A percentile compares a stretch with the other conserved stretches of the same genome.
These are phyloP conservation scores for Panthera uncia DNA, from an alignment of 2,113 vertebrate species.

Conservation along the genomic window DNA sequence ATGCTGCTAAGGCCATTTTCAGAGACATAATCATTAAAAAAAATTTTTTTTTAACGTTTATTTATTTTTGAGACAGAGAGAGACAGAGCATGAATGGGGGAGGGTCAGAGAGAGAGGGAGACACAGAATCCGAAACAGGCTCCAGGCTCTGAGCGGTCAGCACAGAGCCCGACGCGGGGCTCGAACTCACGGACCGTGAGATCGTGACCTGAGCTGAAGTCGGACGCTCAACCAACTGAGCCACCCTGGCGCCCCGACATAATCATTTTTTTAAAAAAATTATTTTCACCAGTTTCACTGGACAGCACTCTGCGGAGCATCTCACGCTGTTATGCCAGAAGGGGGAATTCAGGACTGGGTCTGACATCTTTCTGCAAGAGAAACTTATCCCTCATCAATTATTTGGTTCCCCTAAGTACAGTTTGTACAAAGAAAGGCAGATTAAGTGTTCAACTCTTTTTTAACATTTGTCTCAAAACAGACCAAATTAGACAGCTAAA, in stretches of 20 bases:
- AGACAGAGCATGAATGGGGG: no score
- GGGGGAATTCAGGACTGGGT: not conserved
- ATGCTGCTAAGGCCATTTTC: not conserved
- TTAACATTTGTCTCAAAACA: slow-evolving; percentile 19
- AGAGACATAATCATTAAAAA: not conserved
- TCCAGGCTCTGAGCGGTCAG: no score
- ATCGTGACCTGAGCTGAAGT: no score
- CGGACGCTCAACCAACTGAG: no score
- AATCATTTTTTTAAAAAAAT: not conserved
- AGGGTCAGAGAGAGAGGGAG: no score
- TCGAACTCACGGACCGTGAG: no score
- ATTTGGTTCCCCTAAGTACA: not conserved
- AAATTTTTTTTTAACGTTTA: not conserved
- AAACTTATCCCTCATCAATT: slow-evolving; percentile 21
- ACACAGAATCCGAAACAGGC: no score
- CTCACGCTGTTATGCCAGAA: not conserved
- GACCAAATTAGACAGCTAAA: slow-evolving; percentile 40
- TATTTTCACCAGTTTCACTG: not conserved
- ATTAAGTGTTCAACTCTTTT: not conserved
- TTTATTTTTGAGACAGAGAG: no score
- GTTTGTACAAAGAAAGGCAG: not conserved
- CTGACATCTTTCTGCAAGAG: not conserved
- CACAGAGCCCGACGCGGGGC: no score
- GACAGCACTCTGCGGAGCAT: not conserved
- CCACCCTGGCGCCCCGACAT: not conserved